phyloP scores from a whole-genome alignment of 1,140 invertebrate genomes.

The Bombus huntii region DNA sequence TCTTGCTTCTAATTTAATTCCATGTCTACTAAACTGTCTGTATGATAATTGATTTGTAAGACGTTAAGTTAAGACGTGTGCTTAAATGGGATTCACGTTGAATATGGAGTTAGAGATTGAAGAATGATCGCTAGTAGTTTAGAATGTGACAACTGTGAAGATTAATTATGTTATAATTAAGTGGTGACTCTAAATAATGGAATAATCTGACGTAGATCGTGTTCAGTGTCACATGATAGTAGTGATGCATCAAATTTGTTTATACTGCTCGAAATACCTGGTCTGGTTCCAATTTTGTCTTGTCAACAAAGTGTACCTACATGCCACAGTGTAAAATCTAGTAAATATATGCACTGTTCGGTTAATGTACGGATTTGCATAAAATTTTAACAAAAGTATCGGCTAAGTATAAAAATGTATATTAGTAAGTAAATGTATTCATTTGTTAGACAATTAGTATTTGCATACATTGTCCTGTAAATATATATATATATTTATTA shows the following conservation, averaged over 20 bases:
- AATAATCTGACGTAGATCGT: not conserved
- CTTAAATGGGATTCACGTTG: not conserved
- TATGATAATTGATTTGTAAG: not conserved
- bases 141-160: not conserved
- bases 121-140: not conserved
- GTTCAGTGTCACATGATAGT: not conserved
- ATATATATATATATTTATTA: no score
- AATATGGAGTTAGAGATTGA: not conserved
- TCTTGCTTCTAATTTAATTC: not conserved
- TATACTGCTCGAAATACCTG: not conserved
- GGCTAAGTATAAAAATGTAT: no score
- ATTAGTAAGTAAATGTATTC: no score
- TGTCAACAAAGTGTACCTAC: not conserved
- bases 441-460: no score
- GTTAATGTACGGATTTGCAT: not conserved
- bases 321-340: not conserved
- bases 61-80: not conserved
- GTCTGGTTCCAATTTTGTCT: not conserved
- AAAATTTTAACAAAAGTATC: not conserved
- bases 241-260: not conserved
- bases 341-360: not conserved
- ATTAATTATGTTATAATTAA: constrained; percentile 13
- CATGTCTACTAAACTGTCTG: not conserved
- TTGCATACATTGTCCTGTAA: no score
- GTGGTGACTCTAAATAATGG: not conserved